These are phyloP conservation scores for Conops quadrifasciatus DNA, from an alignment of 2,888 invertebrate genomes.

Conservation along the genomic window DNA sequence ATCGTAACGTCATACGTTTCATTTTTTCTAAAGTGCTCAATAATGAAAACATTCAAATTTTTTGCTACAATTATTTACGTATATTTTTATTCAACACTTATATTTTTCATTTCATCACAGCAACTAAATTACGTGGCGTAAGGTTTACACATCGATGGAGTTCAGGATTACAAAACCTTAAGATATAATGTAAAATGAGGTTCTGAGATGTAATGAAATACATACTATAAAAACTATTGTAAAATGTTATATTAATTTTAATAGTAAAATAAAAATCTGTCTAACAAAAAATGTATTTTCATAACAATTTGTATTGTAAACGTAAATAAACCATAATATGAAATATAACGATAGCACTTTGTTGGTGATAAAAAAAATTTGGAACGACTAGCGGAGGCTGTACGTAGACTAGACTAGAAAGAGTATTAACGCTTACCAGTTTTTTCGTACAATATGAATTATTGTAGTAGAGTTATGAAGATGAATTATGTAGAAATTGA, in stretches of 20 bases:
- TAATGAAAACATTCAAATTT: too few relatives aligned
- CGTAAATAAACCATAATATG: background rate
- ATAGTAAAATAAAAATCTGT: background rate
- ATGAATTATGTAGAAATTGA: too few relatives aligned
- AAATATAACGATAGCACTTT: too few relatives aligned
- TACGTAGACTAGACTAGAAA: too few relatives aligned
- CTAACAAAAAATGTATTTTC: background rate
- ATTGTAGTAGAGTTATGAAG: too few relatives aligned
- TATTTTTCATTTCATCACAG: conserved; percentile 58
- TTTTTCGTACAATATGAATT: too few relatives aligned
- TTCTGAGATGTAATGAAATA: conserved; percentile 8
- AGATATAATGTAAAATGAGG: conserved; percentile 5
- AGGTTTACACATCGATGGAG: conserved; percentile 56
- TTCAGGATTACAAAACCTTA: conserved; percentile 49
- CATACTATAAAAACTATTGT: conserved; percentile 14
- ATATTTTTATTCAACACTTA: conserved; percentile 41
- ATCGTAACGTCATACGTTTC: too few relatives aligned
- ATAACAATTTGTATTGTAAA: background rate
- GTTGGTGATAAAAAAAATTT: too few relatives aligned
- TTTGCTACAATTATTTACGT: background rate
- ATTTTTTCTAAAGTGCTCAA: too few relatives aligned
- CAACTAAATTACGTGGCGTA: conserved; percentile 56
- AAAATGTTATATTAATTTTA: conserved; percentile 14
- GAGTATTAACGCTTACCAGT: too few relatives aligned
- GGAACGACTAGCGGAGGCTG: too few relatives aligned